phyloP scores from a whole-genome alignment of 2,888 invertebrate genomes.

The Clitarchus hookeri region DNA sequence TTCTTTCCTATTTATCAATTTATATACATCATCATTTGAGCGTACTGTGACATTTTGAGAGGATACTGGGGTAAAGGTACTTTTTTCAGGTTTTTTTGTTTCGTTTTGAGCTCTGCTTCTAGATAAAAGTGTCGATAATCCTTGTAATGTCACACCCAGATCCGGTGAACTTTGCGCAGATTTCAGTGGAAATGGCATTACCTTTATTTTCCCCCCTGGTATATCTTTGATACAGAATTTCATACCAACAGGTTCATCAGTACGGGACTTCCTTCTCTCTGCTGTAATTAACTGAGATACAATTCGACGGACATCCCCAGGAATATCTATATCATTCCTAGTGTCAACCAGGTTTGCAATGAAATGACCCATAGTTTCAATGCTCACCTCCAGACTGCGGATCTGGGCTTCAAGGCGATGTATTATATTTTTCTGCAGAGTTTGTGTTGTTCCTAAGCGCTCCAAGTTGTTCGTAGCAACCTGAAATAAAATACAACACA shows the following conservation, averaged over 20 bases:
- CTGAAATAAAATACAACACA: slow-evolving; percentile 46
- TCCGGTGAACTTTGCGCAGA: slow-evolving; percentile 55
- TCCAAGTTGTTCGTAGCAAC: slow-evolving; percentile 59
- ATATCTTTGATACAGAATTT: background rate
- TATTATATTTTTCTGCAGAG: slow-evolving; percentile 65
- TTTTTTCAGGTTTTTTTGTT: slow-evolving; percentile 56
- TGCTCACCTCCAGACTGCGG: slow-evolving; percentile 74
- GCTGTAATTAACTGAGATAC: slow-evolving; percentile 64
- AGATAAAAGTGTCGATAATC: slow-evolving; percentile 52
- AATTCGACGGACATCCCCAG: slow-evolving; percentile 74
- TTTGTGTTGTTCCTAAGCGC: slow-evolving; percentile 68
- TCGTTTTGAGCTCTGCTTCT: slow-evolving; percentile 71
- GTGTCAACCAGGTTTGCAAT: slow-evolving; percentile 70
- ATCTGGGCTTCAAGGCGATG: slow-evolving; percentile 72
- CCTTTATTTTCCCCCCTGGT: slow-evolving; percentile 15
- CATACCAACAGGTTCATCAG: background rate
- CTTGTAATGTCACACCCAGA: slow-evolving; percentile 50
- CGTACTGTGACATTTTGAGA: background rate
- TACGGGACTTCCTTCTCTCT: slow-evolving; percentile 49
- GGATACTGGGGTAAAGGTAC: background rate
- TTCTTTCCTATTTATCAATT: slow-evolving; percentile 28
- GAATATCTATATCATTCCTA: slow-evolving; percentile 69
- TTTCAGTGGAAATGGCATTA: slow-evolving; percentile 52
- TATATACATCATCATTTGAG: background rate
- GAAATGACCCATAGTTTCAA: slow-evolving; percentile 72